Conservation (phyloP, 2,888 invertebrate species). For the Coelogynopora nodosa region DNA sequence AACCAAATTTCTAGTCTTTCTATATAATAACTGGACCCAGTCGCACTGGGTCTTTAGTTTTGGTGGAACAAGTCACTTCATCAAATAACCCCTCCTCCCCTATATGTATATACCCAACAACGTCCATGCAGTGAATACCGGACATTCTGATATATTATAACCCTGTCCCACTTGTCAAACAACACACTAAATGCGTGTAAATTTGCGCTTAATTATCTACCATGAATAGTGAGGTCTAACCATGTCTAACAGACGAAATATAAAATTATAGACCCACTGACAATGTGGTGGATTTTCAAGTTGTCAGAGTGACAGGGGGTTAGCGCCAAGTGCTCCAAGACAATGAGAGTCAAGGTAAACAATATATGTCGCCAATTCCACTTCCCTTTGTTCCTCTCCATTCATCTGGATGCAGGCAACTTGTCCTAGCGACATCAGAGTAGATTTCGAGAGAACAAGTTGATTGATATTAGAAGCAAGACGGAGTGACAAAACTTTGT, state of each 20-base stretch:
- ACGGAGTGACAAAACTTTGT: not conserved
- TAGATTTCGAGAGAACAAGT: not conserved
- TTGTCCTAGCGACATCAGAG: not conserved
- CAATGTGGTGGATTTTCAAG: not conserved
- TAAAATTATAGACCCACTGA: not conserved
- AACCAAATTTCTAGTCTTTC: too few species aligned
- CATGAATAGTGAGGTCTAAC: not conserved
- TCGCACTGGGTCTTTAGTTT: too few species aligned
- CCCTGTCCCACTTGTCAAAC: not conserved
- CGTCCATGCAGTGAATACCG: too few species aligned
- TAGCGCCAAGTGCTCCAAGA: not conserved
- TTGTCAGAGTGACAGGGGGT: not conserved
- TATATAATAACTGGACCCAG: too few species aligned
- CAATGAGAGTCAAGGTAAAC: constrained; percentile 3
- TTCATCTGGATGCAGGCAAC: not conserved
- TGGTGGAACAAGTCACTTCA: too few species aligned
- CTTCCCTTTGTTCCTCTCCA: not conserved
- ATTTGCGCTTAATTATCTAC: not conserved
- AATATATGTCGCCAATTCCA: not conserved
- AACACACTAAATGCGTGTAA: constrained; percentile 16
- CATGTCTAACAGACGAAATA: not conserved
- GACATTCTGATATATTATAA: too few species aligned
- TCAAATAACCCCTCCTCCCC: too few species aligned
- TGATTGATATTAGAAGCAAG: not conserved
- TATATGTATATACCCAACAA: not conserved